Evolutionary conservation across 2,113 vertebrate genomes (phyloP).

Genomic region (Hystrix cristata): DNA sequence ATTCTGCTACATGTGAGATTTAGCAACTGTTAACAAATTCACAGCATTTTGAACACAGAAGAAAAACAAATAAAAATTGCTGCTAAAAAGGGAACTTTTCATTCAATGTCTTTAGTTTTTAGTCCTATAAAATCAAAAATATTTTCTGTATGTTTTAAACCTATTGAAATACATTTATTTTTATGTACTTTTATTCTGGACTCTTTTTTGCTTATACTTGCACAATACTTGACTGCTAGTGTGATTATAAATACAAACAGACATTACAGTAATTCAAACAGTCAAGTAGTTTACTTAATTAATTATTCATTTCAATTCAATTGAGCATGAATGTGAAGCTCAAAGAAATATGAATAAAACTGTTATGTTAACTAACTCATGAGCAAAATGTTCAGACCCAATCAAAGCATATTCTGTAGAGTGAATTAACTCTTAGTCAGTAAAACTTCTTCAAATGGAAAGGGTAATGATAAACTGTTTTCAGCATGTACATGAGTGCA

Average conservation of each 20-base stretch:
- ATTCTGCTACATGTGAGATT: background rate
- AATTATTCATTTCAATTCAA: slow-evolving; percentile 85
- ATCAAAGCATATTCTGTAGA: slow-evolving; percentile 71
- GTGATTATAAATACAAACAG: slow-evolving; percentile 55
- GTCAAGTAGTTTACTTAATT: slow-evolving; percentile 79
- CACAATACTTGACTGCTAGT: slow-evolving; percentile 39
- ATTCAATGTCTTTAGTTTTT: background rate
- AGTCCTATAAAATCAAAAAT: background rate
- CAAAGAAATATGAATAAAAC: slow-evolving; percentile 73
- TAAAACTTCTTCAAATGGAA: slow-evolving; percentile 78
- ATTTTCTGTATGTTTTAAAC: slow-evolving; percentile 21
- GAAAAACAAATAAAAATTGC: background rate
- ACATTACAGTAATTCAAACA: slow-evolving; percentile 66
- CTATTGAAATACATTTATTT: slow-evolving; percentile 29
- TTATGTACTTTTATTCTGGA: background rate
- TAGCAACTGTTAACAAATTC: background rate
- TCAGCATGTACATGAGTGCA: slow-evolving; percentile 60
- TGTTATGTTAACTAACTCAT: slow-evolving; percentile 69
- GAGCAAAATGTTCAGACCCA: slow-evolving; percentile 65
- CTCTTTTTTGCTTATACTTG: background rate
- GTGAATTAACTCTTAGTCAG: slow-evolving; percentile 80
- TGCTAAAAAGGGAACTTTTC: background rate
- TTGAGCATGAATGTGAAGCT: slow-evolving; percentile 71
- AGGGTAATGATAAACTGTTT: slow-evolving; percentile 78
- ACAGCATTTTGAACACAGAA: background rate